Percentiles rank a stretch among this genome's conserved stretches.
These are phyloP conservation scores for Drosophila monieri DNA, from an alignment of 2,888 invertebrate genomes.

Conservation along the genomic window DNA sequence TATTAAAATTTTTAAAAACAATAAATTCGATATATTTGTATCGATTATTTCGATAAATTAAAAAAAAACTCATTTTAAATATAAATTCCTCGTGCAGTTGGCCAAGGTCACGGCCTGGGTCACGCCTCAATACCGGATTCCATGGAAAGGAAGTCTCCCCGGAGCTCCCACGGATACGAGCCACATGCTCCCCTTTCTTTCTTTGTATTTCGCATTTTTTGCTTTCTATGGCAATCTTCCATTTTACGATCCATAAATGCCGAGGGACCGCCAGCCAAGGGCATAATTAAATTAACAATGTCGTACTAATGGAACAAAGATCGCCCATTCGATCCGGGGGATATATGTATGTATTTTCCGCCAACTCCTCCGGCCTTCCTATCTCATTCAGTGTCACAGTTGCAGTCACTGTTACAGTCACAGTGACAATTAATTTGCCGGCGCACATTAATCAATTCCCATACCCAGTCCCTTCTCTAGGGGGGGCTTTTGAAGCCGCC, in stretches of 20 bases:
- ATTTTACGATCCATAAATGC: constrained; percentile 42
- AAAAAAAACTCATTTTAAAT: too few species aligned
- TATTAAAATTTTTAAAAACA: not conserved
- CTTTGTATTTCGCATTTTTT: not conserved
- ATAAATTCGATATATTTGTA: not conserved
- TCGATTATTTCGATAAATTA: not conserved
- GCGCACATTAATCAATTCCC: constrained; percentile 54
- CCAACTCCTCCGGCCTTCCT: constrained; percentile 1
- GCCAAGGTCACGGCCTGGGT: constrained; percentile 31
- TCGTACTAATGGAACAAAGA: constrained; percentile 52
- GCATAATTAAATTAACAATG: constrained; percentile 70
- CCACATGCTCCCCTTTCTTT: constrained; percentile 26
- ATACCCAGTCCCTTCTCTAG: constrained; percentile 11
- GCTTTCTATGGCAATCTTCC: not conserved
- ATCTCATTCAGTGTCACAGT: not conserved
- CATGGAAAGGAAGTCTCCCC: constrained; percentile 13
- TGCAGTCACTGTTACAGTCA: too few species aligned
- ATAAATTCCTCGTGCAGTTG: not conserved
- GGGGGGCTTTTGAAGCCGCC: constrained; percentile 34
- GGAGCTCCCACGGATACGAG: constrained; percentile 16
- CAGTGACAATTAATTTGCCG: constrained; percentile 29
- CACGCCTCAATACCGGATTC: constrained; percentile 1
- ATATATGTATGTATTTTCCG: constrained; percentile 3
- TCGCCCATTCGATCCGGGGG: constrained; percentile 23
- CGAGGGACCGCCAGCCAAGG: constrained; percentile 4